Evolutionary conservation across 2,113 vertebrate genomes (phyloP).

Genomic region (Dasyprocta punctata): DNA sequence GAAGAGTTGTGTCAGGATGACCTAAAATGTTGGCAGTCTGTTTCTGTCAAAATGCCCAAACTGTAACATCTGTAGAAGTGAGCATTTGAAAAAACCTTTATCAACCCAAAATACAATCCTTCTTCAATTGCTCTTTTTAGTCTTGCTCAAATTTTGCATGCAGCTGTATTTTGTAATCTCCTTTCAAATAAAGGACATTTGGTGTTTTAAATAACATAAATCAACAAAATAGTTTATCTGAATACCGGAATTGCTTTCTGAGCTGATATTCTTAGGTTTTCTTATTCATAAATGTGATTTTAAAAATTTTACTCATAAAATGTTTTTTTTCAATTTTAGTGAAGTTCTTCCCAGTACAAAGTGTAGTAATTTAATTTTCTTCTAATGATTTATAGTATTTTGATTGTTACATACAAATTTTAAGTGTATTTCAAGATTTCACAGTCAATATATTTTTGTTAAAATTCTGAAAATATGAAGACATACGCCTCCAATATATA

Average conservation of each 20-base stretch:
- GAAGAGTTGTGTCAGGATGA: constrained; percentile 24
- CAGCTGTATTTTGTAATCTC: background rate
- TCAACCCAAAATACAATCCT: background rate
- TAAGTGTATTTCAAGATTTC: background rate
- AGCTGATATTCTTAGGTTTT: background rate
- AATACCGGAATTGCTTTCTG: background rate
- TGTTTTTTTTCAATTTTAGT: background rate
- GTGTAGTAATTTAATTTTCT: background rate
- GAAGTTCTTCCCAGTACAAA: background rate
- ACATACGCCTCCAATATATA: background rate
- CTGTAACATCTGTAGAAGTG: background rate
- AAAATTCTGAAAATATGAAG: background rate
- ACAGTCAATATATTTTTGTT: background rate
- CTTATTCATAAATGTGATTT: constrained; percentile 19
- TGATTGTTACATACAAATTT: background rate
- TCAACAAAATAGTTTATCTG: background rate
- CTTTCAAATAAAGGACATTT: background rate
- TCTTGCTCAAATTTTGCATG: background rate
- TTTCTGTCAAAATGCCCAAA: background rate
- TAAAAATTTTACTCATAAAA: background rate
- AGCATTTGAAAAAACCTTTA: background rate
- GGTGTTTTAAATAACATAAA: background rate
- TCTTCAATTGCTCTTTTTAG: background rate
- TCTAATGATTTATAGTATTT: background rate
- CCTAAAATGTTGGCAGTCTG: background rate